Conservation (phyloP, 2,113 vertebrate species). For the Marmota flaviventris region DNA sequence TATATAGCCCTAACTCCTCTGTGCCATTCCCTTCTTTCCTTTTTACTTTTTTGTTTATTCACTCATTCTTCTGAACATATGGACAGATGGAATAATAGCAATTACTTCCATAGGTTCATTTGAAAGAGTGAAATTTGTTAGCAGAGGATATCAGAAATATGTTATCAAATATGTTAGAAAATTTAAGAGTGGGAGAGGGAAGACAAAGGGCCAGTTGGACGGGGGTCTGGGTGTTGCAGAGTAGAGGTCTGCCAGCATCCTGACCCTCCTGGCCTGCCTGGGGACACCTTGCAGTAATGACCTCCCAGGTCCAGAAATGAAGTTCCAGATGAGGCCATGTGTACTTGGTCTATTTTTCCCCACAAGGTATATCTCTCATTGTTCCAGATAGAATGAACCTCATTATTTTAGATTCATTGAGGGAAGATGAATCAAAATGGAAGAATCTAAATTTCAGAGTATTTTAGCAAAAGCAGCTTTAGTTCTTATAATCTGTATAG, state of each 20-base stretch:
- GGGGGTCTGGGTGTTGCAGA: background rate
- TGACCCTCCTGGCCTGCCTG: background rate
- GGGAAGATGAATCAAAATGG: background rate
- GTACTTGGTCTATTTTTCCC: background rate
- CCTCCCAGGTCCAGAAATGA: background rate
- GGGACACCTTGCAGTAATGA: background rate
- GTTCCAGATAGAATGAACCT: background rate
- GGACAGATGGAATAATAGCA: background rate
- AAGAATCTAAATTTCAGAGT: background rate
- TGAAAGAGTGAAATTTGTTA: background rate
- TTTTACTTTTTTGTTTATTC: background rate
- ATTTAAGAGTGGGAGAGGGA: background rate
- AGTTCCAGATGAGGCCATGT: background rate
- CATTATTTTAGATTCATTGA: constrained; percentile 44
- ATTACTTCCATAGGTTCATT: background rate
- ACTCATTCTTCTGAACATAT: background rate
- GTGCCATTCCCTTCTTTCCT: background rate
- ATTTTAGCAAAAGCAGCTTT: constrained; percentile 25
- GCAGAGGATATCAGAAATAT: background rate
- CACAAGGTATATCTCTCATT: background rate
- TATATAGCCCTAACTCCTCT: background rate
- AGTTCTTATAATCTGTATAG: background rate
- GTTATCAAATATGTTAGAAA: background rate
- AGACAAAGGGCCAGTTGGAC: background rate
- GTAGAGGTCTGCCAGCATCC: background rate